A percentile compares a stretch with the other conserved stretches of the same genome.
Evolutionary conservation across 1,140 invertebrate species (phyloP).

Genomic region (Lepidostoma basale): DNA sequence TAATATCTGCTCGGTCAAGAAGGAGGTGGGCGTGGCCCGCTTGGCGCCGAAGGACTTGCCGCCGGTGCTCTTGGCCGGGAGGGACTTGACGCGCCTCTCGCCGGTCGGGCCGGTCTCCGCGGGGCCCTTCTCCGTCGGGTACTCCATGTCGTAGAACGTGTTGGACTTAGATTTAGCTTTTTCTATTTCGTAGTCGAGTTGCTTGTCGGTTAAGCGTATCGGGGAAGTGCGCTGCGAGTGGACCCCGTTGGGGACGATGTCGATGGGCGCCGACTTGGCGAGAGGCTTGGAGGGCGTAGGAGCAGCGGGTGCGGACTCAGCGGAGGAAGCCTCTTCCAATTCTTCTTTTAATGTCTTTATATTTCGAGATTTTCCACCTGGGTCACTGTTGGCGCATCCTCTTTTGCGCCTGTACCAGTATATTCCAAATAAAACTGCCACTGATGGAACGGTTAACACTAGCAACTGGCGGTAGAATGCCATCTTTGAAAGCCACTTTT

Average conservation of each 20-base stretch:
- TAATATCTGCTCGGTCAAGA: conserved; percentile 31
- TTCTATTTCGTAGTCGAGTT: conserved; percentile 66
- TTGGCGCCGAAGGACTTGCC: conserved; percentile 14
- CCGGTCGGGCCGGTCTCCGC: conserved; percentile 38
- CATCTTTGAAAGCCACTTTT: conserved; percentile 62
- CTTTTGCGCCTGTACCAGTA: conserved; percentile 70
- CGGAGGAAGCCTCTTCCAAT: conserved; percentile 51
- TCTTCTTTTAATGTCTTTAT: conserved; percentile 60
- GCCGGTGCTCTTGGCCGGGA: conserved; percentile 17
- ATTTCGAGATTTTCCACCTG: conserved; percentile 58
- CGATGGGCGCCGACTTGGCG: conserved; percentile 64
- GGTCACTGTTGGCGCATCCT: conserved; percentile 61
- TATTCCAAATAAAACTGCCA: conserved; percentile 66
- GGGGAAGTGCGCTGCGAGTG: conserved; percentile 60
- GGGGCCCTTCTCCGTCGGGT: conserved; percentile 28
- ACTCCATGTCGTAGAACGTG: conserved; percentile 37
- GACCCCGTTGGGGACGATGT: conserved; percentile 61
- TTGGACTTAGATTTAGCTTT: conserved; percentile 52
- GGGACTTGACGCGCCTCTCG: conserved; percentile 25
- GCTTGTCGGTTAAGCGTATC: conserved; percentile 64
- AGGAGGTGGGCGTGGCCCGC: conserved; percentile 14
- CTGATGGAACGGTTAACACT: conserved; percentile 65
- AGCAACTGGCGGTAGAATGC: conserved; percentile 64
- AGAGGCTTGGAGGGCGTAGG: conserved; percentile 48
- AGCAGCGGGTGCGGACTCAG: conserved; percentile 30